Percentiles rank a stretch among this genome's conserved stretches.
These are phyloP conservation scores for Pangasius krempfi DNA, from an alignment of 2,797 vertebrate species.

Conservation along the genomic window DNA sequence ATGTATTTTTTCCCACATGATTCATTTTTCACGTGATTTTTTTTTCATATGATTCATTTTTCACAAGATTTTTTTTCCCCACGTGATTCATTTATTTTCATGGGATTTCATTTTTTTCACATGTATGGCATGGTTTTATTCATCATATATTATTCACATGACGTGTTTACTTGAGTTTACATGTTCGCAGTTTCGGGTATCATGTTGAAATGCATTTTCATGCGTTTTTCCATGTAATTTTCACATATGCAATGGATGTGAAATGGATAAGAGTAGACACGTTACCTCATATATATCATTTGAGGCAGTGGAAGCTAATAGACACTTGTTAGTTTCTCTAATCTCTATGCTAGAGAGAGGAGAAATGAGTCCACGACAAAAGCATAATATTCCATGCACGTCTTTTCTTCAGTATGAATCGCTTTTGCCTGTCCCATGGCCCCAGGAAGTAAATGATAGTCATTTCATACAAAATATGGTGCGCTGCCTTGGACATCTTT, in stretches of 20 bases:
- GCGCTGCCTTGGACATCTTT: background rate
- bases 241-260: background rate
- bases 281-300: background rate
- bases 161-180: background rate
- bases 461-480: constrained; percentile 5
- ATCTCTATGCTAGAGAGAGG: background rate
- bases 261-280: background rate
- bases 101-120: background rate
- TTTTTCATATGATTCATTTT: background rate
- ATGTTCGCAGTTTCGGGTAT: background rate
- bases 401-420: constrained; percentile 14
- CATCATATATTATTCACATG: background rate
- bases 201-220: background rate
- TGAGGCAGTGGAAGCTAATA: background rate
- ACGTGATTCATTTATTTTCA: background rate
- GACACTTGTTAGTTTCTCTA: background rate
- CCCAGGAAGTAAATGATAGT: constrained; percentile 24
- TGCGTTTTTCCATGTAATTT: background rate
- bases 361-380: background rate
- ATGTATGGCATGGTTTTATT: background rate
- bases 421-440: background rate
- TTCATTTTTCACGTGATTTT: background rate
- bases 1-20: background rate
- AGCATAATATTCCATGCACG: background rate
- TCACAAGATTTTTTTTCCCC: background rate